These are phyloP conservation scores for Plutomurus gul DNA, from an alignment of 1,140 invertebrate genomes.

Conservation along the genomic window DNA sequence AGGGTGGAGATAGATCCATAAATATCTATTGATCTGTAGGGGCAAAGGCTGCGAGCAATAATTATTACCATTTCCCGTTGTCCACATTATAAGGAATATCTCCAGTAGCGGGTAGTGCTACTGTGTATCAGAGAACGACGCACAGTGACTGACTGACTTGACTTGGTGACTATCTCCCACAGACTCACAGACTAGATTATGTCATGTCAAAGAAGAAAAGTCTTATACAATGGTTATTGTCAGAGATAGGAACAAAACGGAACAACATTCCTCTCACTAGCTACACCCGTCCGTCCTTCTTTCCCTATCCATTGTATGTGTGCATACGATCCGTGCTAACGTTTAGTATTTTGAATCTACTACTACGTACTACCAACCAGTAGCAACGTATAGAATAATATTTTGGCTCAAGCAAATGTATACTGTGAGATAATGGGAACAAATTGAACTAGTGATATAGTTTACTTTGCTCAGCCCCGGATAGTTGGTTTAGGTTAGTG, in stretches of 20 bases:
- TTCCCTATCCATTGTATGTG: background rate
- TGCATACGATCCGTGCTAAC: too few relatives aligned
- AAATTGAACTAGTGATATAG: too few relatives aligned
- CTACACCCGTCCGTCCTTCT: too few relatives aligned
- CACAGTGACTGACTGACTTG: too few relatives aligned
- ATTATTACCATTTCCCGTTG: constrained; percentile 42
- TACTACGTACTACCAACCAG: too few relatives aligned
- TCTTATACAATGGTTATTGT: constrained; percentile 2
- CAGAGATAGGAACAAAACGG: background rate
- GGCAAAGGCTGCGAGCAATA: constrained; percentile 38
- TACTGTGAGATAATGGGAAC: too few relatives aligned
- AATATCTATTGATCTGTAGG: constrained; percentile 43
- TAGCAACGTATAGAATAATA: too few relatives aligned
- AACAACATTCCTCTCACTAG: background rate
- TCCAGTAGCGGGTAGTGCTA: background rate
- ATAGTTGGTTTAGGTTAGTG: constrained; percentile 4
- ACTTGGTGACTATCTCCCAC: too few relatives aligned
- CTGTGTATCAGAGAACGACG: too few relatives aligned
- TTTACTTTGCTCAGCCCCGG: background rate
- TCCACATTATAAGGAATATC: constrained; percentile 26
- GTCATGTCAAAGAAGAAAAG: background rate
- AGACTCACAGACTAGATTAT: background rate
- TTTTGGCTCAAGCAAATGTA: too few relatives aligned
- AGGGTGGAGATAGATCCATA: constrained; percentile 45
- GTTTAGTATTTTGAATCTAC: too few relatives aligned